These are phyloP conservation scores for Agriopis aurantiaria DNA, from an alignment of 2,888 invertebrate species.

Conservation along the genomic window DNA sequence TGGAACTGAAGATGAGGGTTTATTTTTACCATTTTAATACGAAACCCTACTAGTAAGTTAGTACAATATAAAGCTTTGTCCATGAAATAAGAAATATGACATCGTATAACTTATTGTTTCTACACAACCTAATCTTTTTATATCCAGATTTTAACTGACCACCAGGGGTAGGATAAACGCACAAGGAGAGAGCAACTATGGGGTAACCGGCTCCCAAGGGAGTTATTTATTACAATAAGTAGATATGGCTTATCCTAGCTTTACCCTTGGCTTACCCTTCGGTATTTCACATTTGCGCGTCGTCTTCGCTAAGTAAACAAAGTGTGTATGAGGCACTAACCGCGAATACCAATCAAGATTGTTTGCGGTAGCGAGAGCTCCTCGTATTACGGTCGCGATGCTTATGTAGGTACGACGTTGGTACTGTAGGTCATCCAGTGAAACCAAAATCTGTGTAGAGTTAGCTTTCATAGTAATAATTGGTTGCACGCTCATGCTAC, in stretches of 20 bases:
- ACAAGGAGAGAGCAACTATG: conserved; percentile 19
- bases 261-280: conserved; percentile 32
- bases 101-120: conserved; percentile 2
- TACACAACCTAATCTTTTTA: conserved; percentile 8
- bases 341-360: conserved; percentile 48
- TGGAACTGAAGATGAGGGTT: conserved; percentile 2
- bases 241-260: conserved; percentile 35
- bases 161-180: conserved; percentile 31
- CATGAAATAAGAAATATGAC: not conserved
- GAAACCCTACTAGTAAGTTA: not conserved
- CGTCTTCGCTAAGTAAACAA: conserved; percentile 29
- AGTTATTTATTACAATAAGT: conserved; percentile 40
- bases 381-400: conserved; percentile 43
- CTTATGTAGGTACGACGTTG: conserved; percentile 22
- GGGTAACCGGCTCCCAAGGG: conserved; percentile 33
- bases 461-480: conserved; percentile 13
- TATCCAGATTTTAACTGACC: conserved; percentile 27
- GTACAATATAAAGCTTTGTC: not conserved
- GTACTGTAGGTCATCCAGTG: conserved; percentile 33
- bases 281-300: conserved; percentile 32
- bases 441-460: conserved; percentile 13
- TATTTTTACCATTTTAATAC: too few relatives aligned
- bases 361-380: conserved; percentile 44
- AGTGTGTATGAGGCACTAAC: conserved; percentile 33
- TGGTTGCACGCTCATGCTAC: conserved; percentile 2